Conservation (phyloP, 2,113 vertebrate species). For the Labeo catla region DNA sequence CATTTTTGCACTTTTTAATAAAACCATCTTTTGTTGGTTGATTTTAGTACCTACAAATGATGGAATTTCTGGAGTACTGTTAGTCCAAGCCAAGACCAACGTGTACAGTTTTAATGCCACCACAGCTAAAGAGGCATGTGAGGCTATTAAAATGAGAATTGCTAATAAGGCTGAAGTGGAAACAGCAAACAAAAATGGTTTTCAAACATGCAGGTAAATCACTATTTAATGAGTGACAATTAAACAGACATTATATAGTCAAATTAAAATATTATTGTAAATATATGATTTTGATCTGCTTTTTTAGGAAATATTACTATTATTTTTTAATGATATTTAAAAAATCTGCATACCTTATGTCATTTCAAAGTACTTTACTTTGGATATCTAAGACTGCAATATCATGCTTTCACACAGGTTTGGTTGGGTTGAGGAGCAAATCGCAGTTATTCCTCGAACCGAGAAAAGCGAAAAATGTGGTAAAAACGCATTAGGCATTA, state of each 20-base stretch:
- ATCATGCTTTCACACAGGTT: conserved; percentile 60
- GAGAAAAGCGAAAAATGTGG: conserved; percentile 61
- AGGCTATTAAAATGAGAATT: conserved; percentile 62
- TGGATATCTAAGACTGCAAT: not conserved
- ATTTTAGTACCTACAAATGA: conserved; percentile 43
- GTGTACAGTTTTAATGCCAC: conserved; percentile 67
- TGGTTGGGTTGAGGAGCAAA: conserved; percentile 71
- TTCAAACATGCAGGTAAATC: conserved; percentile 76
- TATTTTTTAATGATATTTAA: not conserved
- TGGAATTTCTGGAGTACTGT: conserved; percentile 64
- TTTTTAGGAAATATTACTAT: not conserved
- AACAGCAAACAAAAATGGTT: conserved; percentile 60
- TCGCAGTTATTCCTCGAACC: conserved; percentile 68
- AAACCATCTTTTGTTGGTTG: not conserved
- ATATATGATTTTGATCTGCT: not conserved
- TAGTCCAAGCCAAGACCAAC: conserved; percentile 52
- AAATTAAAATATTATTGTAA: not conserved
- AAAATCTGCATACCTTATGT: not conserved
- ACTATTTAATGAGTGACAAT: not conserved
- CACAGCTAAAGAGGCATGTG: conserved; percentile 63
- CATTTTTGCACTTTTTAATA: not conserved
- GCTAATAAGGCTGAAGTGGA: conserved; percentile 68
- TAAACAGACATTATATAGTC: not conserved
- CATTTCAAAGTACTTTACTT: not conserved
- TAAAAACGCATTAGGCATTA: conserved; percentile 56